Conservation (phyloP, 1,140 invertebrate species). For the Pseudoatta argentina region DNA sequence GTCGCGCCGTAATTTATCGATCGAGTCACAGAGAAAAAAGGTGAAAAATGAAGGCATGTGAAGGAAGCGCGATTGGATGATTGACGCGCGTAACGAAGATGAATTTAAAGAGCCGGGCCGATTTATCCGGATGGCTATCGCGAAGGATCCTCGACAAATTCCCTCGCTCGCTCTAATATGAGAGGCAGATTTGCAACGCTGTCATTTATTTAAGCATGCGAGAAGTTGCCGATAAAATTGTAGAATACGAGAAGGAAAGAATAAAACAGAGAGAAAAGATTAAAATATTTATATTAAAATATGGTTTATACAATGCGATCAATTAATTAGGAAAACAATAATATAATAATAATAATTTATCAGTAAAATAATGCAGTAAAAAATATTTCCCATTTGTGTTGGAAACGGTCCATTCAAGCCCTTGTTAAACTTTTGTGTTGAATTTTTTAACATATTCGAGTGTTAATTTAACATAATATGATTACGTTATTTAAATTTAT, state of each 20-base stretch:
- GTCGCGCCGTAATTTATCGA: constrained; percentile 68
- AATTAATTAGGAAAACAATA: background rate
- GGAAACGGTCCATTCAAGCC: too few species aligned
- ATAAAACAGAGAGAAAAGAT: background rate
- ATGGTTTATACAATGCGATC: background rate
- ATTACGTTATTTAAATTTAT: too few species aligned
- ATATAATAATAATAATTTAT: constrained; percentile 14
- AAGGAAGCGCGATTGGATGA: constrained; percentile 42
- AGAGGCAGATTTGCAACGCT: constrained; percentile 22
- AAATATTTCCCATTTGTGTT: background rate
- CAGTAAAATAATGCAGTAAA: background rate
- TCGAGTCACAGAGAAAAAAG: constrained; percentile 33
- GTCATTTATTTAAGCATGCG: background rate
- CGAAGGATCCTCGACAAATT: constrained; percentile 54
- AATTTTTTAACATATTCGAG: too few species aligned
- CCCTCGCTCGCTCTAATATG: constrained; percentile 24
- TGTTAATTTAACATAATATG: too few species aligned
- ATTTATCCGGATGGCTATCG: constrained; percentile 33
- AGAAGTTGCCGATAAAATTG: background rate
- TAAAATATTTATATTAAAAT: constrained; percentile 2
- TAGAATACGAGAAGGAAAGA: background rate
- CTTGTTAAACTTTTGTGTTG: too few species aligned
- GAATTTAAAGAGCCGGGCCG: constrained; percentile 67
- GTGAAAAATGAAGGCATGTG: constrained; percentile 67
- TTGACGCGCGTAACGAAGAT: constrained; percentile 73